A percentile compares a stretch with the other conserved stretches of the same genome.
Conservation (phyloP, 2,797 vertebrate species). For the Clarias laeviceps region DNA sequence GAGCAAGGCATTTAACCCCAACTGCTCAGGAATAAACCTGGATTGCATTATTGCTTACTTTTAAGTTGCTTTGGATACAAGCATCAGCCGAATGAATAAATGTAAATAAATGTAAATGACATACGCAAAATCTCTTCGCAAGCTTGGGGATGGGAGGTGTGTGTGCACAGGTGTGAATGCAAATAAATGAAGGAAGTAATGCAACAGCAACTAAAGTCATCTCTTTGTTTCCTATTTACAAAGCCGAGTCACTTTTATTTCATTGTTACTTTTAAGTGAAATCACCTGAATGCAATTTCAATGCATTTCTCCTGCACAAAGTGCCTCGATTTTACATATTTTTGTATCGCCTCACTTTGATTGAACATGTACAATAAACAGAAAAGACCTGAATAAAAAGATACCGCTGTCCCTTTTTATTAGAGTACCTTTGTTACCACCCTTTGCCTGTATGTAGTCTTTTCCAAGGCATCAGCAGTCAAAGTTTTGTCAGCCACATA, state of each 20-base stretch:
- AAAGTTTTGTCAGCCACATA: conserved; percentile 35
- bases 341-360: too few species aligned
- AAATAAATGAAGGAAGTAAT: conserved; percentile 20
- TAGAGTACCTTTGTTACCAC: background rate
- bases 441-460: background rate
- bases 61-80: conserved; percentile 33
- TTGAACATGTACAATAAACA: background rate
- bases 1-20: background rate
- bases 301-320: background rate
- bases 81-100: conserved; percentile 17
- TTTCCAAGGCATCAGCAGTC: conserved; percentile 43
- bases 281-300: background rate
- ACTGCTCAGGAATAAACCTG: background rate
- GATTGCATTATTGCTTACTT: background rate
- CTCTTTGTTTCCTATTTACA: conserved; percentile 30
- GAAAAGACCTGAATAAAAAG: background rate
- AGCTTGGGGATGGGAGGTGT: conserved; percentile 2
- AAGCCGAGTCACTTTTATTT: conserved; percentile 8
- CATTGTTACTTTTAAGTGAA: conserved; percentile 12
- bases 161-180: conserved; percentile 40
- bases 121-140: conserved; percentile 18
- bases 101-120: conserved; percentile 39
- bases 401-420: background rate
- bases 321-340: background rate
- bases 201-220: conserved; percentile 23